A percentile compares a stretch with the other conserved stretches of the same genome.
Conservation (phyloP, 2,797 vertebrate genomes). For the Erethizon dorsatum region DNA sequence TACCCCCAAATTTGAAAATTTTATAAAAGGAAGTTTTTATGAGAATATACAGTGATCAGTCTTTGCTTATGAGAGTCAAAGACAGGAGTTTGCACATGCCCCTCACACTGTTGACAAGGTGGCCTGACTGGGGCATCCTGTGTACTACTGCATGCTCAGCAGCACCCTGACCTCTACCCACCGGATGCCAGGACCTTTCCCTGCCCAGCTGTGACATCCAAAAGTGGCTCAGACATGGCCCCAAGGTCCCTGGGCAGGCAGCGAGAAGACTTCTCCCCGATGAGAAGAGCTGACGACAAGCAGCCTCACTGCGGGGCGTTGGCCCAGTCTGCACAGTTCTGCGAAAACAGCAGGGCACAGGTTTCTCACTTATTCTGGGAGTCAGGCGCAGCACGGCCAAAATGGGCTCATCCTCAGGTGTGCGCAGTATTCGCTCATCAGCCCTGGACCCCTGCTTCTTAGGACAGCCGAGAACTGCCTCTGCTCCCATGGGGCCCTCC, state of each 20-base stretch:
- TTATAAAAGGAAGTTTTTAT: fast-evolving
- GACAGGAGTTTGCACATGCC: background rate
- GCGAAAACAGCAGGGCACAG: background rate
- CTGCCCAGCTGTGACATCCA: background rate
- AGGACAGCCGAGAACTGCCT: background rate
- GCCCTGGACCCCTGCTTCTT: too few relatives aligned
- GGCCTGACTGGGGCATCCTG: background rate
- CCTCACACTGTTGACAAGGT: too few relatives aligned
- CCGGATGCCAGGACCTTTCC: too few relatives aligned
- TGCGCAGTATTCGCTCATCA: fast-evolving
- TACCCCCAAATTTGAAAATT: background rate
- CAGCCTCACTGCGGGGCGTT: background rate
- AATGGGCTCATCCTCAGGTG: fast-evolving
- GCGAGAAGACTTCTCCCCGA: background rate
- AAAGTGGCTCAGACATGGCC: background rate
- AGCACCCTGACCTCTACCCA: background rate
- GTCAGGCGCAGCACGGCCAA: fast-evolving
- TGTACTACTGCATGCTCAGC: fast-evolving
- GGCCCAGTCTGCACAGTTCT: background rate
- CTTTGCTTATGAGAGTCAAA: background rate
- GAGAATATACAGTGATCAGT: background rate
- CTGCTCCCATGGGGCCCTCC: fast-evolving
- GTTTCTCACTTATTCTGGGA: too few relatives aligned
- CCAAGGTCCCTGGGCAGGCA: background rate
- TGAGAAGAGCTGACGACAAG: background rate